Evolutionary conservation across 2,113 vertebrate genomes (phyloP), one percentile per base, ranked within the genome.

Genomic region (Eublepharis macularius): DNA sequence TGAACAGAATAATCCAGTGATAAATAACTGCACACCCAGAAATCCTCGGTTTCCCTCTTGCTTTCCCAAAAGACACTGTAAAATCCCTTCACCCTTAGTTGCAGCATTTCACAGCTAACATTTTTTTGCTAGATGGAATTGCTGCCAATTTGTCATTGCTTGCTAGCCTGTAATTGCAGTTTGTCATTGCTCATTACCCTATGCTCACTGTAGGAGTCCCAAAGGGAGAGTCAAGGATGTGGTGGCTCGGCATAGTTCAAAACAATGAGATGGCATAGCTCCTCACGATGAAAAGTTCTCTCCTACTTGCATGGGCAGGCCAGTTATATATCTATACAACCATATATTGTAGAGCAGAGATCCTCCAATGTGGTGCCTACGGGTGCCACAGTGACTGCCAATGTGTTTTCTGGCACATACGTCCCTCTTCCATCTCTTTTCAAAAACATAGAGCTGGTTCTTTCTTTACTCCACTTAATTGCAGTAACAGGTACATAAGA

Each of bases 221-320:
- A 5, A 11, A 3, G 51, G 12, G 80, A 86, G 82, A 92, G 16
- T 32, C 0, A 4, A 80, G 68, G 68, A 80, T 72, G 68, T 54
- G 16, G 77, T 39, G 49, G 8, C 76, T 51, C 0, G 72, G 73
- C 66, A 39, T 76, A 70, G 34, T 41, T 45, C 63, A 84, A 54
- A 87, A 74, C 72, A 86, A 88, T 83, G 68, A 86, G 86, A 75
- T 90, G 89, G 83, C 86, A 84, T 6, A 79, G n/a, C 70, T 29
- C 49, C 60, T 84, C 82, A 8, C 66, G 17, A 41, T 4, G 45
- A 80, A 88, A 34, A 0, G 0, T 2, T 49, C 45, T 29, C 11
- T 32, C 57, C 26, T 3, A 21, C 41, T 19, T 34, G 16, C 24
- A 6, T 39, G 21, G 13, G 80, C 24, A 69, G 17, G 29, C 21